Evolutionary conservation across 2,113 vertebrate species (phyloP).

Genomic region (Hymenochirus boettgeri): DNA sequence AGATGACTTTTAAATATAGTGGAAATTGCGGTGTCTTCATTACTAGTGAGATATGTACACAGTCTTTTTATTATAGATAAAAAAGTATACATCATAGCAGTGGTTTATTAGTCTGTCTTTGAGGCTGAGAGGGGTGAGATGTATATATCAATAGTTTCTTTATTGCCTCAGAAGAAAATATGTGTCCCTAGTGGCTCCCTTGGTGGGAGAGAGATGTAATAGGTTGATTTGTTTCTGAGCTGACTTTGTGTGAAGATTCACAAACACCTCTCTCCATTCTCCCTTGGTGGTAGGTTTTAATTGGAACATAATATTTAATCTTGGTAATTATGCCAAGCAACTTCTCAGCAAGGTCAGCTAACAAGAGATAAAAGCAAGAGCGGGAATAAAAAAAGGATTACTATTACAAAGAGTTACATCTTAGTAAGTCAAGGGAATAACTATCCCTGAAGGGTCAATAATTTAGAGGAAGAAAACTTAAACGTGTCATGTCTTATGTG

Average conservation of each 20-base stretch:
- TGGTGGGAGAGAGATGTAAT: slow-evolving; percentile 6
- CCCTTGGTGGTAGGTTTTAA: slow-evolving; percentile 46
- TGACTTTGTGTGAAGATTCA: slow-evolving; percentile 24
- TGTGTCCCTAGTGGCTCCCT: slow-evolving; percentile 6
- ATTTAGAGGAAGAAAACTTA: not conserved
- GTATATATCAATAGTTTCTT: not conserved
- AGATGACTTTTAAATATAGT: not conserved
- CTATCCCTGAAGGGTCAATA: not conserved
- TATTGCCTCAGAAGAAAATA: not conserved
- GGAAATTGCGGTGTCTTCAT: slow-evolving; percentile 2
- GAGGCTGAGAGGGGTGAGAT: not conserved
- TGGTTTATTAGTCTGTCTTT: slow-evolving; percentile 2
- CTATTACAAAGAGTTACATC: slow-evolving; percentile 40
- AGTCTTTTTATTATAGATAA: slow-evolving; percentile 4
- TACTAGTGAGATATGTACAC: not conserved
- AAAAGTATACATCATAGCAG: not conserved
- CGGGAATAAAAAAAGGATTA: slow-evolving; percentile 12
- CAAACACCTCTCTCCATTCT: slow-evolving; percentile 12
- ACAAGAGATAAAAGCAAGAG: slow-evolving; percentile 17
- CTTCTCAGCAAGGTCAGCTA: slow-evolving; percentile 27
- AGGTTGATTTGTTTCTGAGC: slow-evolving; percentile 4
- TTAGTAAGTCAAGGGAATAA: slow-evolving; percentile 10
- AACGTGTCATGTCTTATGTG: not conserved
- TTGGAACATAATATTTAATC: slow-evolving; percentile 30
- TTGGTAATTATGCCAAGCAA: slow-evolving; percentile 28